phyloP scores from a whole-genome alignment of 1,140 invertebrate genomes.

The Battus philenor region DNA sequence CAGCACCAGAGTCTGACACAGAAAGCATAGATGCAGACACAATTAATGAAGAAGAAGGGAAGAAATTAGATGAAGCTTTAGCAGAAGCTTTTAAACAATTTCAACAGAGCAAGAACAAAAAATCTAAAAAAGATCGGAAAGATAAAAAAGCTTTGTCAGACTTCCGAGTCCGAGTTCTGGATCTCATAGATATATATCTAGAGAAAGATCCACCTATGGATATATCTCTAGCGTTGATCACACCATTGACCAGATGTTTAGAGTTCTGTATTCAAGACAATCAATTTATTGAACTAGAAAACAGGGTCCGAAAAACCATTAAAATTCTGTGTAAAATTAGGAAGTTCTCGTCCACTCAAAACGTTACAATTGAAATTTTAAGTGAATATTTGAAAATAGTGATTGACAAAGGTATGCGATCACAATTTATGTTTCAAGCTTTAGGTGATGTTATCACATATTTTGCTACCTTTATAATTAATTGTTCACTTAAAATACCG shows the following conservation, averaged over 20 bases:
- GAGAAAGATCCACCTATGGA: slow-evolving; percentile 81
- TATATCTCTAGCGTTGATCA: slow-evolving; percentile 80
- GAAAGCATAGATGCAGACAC: slow-evolving; percentile 86
- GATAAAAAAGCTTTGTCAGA: slow-evolving; percentile 81
- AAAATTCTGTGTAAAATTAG: slow-evolving; percentile 79
- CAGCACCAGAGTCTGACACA: slow-evolving; percentile 76
- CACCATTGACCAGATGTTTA: slow-evolving; percentile 79
- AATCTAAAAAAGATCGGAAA: slow-evolving; percentile 80
- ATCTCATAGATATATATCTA: slow-evolving; percentile 83
- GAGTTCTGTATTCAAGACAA: slow-evolving; percentile 82
- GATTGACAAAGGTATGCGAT: slow-evolving; percentile 80
- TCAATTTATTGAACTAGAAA: slow-evolving; percentile 81
- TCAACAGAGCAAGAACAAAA: slow-evolving; percentile 77
- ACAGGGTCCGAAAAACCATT: slow-evolving; percentile 78
- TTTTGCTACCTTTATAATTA: slow-evolving; percentile 80
- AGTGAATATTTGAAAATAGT: slow-evolving; percentile 77
- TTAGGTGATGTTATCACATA: slow-evolving; percentile 81
- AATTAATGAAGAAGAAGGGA: slow-evolving; percentile 83
- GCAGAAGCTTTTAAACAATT: slow-evolving; percentile 83
- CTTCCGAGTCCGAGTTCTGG: slow-evolving; percentile 82
- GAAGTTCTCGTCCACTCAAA: slow-evolving; percentile 78
- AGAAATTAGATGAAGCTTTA: slow-evolving; percentile 81
- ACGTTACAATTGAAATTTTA: slow-evolving; percentile 77
- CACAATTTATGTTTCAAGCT: slow-evolving; percentile 80
- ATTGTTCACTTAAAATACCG: slow-evolving; percentile 75